A percentile compares a stretch with the other conserved stretches of the same genome.
phyloP scores from a whole-genome alignment of 2,113 vertebrate species.

The Argyrosomus japonicus region DNA sequence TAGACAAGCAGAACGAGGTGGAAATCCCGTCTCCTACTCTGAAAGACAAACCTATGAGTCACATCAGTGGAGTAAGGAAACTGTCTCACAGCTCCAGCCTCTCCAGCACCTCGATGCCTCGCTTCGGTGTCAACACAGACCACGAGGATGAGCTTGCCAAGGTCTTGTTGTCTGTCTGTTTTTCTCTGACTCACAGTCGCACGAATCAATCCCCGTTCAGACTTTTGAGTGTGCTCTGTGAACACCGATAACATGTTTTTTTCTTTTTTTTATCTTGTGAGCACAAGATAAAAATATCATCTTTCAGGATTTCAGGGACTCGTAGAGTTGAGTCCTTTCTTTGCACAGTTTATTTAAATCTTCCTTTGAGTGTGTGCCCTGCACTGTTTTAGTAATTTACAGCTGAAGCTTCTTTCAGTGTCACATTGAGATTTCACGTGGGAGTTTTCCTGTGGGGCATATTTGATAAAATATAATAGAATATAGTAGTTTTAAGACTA shows the following conservation, averaged over 20 bases:
- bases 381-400: not conserved
- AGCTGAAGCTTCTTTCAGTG: not conserved
- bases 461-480: not conserved
- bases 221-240: constrained; percentile 3
- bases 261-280: not conserved
- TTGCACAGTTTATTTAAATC: not conserved
- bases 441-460: not conserved
- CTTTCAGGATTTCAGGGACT: not conserved
- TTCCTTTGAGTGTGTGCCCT: not conserved
- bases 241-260: not conserved
- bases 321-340: not conserved
- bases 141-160: constrained; percentile 89
- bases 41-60: constrained; percentile 83
- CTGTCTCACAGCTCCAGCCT: constrained; percentile 83
- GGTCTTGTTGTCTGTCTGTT: constrained; percentile 62
- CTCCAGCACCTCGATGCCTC: constrained; percentile 83
- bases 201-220: constrained; percentile 13
- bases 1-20: constrained; percentile 82
- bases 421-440: not conserved
- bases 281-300: not conserved
- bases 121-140: constrained; percentile 90
- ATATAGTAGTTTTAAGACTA: too few species aligned
- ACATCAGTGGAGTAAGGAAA: constrained; percentile 81
- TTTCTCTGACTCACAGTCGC: constrained; percentile 14
- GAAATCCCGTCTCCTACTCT: constrained; percentile 80